Evolutionary conservation across 2,888 invertebrate species (phyloP).

Genomic region (Hydropsyche betteni): DNA sequence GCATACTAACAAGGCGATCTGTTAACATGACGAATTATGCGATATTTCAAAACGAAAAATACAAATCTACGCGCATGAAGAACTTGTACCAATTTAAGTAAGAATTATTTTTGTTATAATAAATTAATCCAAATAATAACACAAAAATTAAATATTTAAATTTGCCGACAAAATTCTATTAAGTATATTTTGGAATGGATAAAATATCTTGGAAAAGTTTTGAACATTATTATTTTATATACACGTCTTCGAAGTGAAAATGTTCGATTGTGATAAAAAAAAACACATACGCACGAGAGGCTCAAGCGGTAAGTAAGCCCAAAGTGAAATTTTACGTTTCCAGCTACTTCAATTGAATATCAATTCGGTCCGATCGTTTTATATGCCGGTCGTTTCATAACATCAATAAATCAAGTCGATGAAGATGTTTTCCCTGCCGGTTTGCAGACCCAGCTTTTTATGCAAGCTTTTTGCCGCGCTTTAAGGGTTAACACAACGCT

Average conservation of each 20-base stretch:
- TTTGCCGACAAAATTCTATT: too few relatives aligned
- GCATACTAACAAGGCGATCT: constrained; percentile 45
- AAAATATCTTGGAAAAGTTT: too few relatives aligned
- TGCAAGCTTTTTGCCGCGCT: constrained; percentile 23
- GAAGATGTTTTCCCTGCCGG: constrained; percentile 25
- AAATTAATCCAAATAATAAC: too few relatives aligned
- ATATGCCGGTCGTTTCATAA: constrained; percentile 41
- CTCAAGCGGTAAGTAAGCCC: background rate
- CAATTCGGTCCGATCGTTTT: constrained; percentile 40
- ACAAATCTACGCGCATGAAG: constrained; percentile 15
- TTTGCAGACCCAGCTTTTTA: constrained; percentile 19
- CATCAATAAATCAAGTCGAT: constrained; percentile 43
- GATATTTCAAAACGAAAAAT: constrained; percentile 39
- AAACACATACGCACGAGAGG: background rate
- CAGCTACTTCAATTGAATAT: constrained; percentile 49
- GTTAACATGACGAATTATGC: constrained; percentile 47
- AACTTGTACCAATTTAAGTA: constrained; percentile 47
- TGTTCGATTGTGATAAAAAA: background rate
- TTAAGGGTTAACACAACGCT: constrained; percentile 6
- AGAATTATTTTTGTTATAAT: background rate
- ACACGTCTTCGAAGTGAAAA: too few relatives aligned
- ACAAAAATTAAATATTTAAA: too few relatives aligned
- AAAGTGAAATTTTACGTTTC: constrained; percentile 37
- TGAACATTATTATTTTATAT: too few relatives aligned
- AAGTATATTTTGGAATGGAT: too few relatives aligned